Base-by-base conservation (phyloP, 2,888 invertebrate species). In the Ophonus ardosiacus region DNA sequence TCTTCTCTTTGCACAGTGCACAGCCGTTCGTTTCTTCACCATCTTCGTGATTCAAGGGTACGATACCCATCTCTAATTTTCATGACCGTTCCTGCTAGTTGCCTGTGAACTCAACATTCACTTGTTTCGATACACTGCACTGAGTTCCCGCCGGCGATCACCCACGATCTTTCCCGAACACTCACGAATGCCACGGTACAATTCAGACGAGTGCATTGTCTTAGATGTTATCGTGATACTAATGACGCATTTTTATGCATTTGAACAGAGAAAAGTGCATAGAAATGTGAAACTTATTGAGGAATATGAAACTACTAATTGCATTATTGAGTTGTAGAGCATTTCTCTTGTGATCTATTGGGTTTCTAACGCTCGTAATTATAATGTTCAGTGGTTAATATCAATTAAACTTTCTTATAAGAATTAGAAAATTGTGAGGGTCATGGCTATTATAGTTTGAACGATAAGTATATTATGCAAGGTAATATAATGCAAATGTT, bases 11-110 rank as follows among this genome's bases (percentile, higher is more conserved):
- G 5, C 5, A 0, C 0, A 31, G 31, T 31, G 31, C 31, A 31
- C 5, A 5, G 43, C 13, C 10, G 13, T 51, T 8, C 13, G 21
- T 63, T 63, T 63, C n/a, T 38, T 68, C 68, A 51, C 43, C 43
- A 68, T 31, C 8, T 43, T 74, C 71, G 71, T 74, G 71, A 74
- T 74, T 43, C 71, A 43, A 74, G 43, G 18, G 17, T 43, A 43
- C 10, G 71, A 74, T 74, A 43, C 71, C 40, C 71, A 74, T 74
- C 71, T 74, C 71, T 74, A 74, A 74, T 74, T 68, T 74, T 74
- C 71, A 74, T 74, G 17, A 31, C 71, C 71, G 71, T 74, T 74
- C 18, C 43, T 43, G 8, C 43, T 74, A 74, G 43, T 74, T 74
- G 71, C 43, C 71, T 74, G 71, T 43, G 71, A 74, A 74, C 71